A percentile compares a stretch with the other conserved stretches of the same genome.
These are phyloP conservation scores for Allobates femoralis DNA, from an alignment of 2,797 vertebrate species.

Conservation along the genomic window DNA sequence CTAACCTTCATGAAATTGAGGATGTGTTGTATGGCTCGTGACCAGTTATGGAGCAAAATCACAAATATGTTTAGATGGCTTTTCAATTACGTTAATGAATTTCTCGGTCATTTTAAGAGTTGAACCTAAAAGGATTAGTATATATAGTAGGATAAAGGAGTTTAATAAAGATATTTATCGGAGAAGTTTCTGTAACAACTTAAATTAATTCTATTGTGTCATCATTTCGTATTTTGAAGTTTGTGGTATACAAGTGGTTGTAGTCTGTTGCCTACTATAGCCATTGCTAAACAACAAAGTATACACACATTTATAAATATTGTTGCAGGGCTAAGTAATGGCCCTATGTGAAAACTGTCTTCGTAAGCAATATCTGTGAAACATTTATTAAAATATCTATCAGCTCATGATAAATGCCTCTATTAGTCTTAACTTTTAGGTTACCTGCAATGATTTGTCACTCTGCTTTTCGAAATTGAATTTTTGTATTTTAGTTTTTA, in stretches of 20 bases:
- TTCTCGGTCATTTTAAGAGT: not conserved
- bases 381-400: slow-evolving; percentile 14
- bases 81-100: not conserved
- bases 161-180: not conserved
- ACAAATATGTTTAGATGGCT: not conserved
- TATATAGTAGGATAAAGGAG: not conserved
- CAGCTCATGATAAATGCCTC: not conserved
- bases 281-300: not conserved
- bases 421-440: not conserved
- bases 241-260: not conserved
- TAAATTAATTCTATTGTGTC: not conserved
- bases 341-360: not conserved
- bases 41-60: not conserved
- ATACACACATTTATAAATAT: not conserved
- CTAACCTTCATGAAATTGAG: not conserved
- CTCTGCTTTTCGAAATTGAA: not conserved
- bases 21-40: not conserved
- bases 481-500: not conserved
- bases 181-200: not conserved
- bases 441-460: not conserved
- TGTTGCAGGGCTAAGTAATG: not conserved
- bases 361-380: slow-evolving; percentile 2
- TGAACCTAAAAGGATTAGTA: not conserved
- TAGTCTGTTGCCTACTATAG: not conserved
- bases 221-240: slow-evolving; percentile 5